Conservation (phyloP, 2,888 invertebrate genomes). For the Thymelicus acteon region DNA sequence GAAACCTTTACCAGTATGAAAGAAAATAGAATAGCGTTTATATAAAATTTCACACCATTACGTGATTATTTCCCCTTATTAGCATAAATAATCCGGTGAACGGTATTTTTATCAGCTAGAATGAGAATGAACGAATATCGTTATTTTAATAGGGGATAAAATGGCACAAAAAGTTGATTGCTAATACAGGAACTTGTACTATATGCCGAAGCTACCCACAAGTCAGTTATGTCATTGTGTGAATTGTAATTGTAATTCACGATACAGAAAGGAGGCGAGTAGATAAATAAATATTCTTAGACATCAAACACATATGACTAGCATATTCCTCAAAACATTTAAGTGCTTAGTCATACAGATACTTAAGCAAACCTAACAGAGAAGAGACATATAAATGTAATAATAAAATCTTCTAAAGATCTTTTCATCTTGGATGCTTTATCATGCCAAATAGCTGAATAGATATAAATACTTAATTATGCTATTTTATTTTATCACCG, state of each 20-base stretch:
- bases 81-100: constrained; percentile 31
- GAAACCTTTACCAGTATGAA: constrained; percentile 15
- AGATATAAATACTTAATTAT: not conserved
- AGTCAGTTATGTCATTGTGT: constrained; percentile 5
- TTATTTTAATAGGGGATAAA: constrained; percentile 6
- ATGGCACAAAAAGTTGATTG: not conserved
- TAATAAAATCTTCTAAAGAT: not conserved
- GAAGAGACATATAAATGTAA: constrained; percentile 10
- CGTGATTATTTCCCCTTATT: constrained; percentile 30
- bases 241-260: constrained; percentile 9
- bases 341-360: not conserved
- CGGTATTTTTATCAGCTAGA: constrained; percentile 27
- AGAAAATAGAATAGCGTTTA: constrained; percentile 26
- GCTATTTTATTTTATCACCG: not conserved
- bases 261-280: constrained; percentile 7
- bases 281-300: constrained; percentile 2
- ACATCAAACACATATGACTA: constrained; percentile 17
- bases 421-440: not conserved
- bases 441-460: not conserved
- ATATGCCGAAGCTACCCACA: not conserved
- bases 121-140: constrained; percentile 3
- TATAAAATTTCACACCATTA: constrained; percentile 36
- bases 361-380: not conserved
- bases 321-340: constrained; percentile 21
- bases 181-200: not conserved